These are phyloP conservation scores for Xerus rutilus DNA, from an alignment of 2,797 vertebrate species.

Conservation along the genomic window DNA sequence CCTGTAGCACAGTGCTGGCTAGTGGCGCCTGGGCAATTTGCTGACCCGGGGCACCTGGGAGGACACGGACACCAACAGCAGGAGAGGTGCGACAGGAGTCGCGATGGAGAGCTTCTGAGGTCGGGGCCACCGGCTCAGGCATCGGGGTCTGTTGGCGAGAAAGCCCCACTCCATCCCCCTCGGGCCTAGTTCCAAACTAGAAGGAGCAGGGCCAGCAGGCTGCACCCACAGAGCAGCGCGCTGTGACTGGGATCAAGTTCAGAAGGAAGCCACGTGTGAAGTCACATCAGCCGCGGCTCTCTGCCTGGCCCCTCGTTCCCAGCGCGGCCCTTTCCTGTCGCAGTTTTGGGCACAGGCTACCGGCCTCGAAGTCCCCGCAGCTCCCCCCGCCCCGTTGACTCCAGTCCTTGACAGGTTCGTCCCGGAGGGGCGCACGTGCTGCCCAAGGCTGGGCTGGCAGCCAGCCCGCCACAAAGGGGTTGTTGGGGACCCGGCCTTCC, in stretches of 20 bases:
- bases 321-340: accelerated
- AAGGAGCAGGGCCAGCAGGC: not conserved
- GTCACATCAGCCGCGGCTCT: too few relatives aligned
- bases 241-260: accelerated
- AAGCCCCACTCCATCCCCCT: not conserved
- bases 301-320: accelerated
- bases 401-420: not conserved
- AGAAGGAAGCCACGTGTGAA: accelerated
- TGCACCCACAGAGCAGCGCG: too few relatives aligned
- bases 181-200: accelerated
- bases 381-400: accelerated
- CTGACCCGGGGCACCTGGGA: not conserved
- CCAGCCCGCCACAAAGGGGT: not conserved
- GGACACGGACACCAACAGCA: not conserved
- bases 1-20: accelerated
- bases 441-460: not conserved
- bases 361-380: too few relatives aligned
- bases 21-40: not conserved
- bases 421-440: not conserved
- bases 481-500: accelerated
- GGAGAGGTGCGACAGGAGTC: too few relatives aligned
- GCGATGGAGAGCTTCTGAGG: too few relatives aligned
- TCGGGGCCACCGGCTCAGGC: too few relatives aligned
- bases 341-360: not conserved
- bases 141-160: accelerated